Base-by-base conservation (phyloP, 1,140 invertebrate genomes). In the Drosophila pandora region DNA sequence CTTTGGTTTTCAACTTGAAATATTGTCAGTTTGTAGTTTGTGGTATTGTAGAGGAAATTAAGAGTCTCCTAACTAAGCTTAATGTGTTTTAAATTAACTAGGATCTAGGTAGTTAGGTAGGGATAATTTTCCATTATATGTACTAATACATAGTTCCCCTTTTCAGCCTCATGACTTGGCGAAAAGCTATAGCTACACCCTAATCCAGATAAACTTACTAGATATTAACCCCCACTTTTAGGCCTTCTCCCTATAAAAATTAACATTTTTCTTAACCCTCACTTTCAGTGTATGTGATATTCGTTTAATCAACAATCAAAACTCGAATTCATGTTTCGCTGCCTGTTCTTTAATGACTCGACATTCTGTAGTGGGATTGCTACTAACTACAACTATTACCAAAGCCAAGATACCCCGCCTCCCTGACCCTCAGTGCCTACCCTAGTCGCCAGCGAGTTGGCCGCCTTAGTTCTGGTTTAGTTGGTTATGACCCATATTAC, bases 401-500 rank as follows among this genome's bases (percentile, higher is more conserved):
- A 10, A 21, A n/a, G 37, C 37, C 13, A 43, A 43, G 13, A 43
- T 43, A 48, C 47, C 25, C 32, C 34, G 10, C 6, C 64, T 45
- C 43, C 39, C 45, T 22, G 3, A 3, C 37, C 28, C 47, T 17
- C 39, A 10, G 43, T 47, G 48, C 65, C 64, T 70, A 62, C 32
- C 39, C 23, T 64, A 17, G 17, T 17, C 39, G 47, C 43, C 22
- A 37, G 25, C 48, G 21, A 37, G 28, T 54, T 55, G 28, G 43
- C 41, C 50, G 47, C 30, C 52, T 75, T 17, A 48, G 71, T 75
- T 80, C 82, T 85, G 70, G 77, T 85, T 85, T 68, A 75, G 77
- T 75, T 75, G 64, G 57, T 58, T 72, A 57, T 76, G 80, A 84
- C 80, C 80, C 76, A 84, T 84, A 79, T 84, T 79, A 72, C 54